Conservation (phyloP, 2,797 vertebrate genomes). For the Heteromormyrus szaboi region DNA sequence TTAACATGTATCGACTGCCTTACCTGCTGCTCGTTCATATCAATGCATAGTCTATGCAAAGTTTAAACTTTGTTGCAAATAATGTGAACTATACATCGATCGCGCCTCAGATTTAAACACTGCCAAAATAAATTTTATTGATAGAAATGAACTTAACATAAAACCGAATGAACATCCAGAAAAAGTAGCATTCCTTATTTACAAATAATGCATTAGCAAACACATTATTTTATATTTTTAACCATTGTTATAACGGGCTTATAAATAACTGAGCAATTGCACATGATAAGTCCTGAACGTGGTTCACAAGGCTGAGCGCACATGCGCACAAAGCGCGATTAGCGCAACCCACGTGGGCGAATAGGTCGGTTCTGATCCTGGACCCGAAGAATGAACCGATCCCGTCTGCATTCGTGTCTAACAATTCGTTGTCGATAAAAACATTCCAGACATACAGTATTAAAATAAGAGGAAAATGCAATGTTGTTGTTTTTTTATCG, state of each 20-base stretch:
- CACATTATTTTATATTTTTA: neutral
- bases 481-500: neutral
- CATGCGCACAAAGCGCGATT: neutral
- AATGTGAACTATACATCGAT: neutral
- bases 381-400: neutral
- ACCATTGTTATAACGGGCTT: neutral
- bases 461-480: neutral
- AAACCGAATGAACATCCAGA: neutral
- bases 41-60: neutral
- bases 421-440: constrained; percentile 9
- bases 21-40: neutral
- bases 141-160: neutral
- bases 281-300: neutral
- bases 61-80: constrained; percentile 6
- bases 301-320: neutral
- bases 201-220: constrained; percentile 8
- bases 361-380: neutral
- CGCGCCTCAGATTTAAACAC: neutral
- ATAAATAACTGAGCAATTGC: neutral
- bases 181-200: neutral
- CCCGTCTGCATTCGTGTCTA: neutral
- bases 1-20: neutral
- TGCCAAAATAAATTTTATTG: neutral
- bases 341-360: constrained; percentile 5
- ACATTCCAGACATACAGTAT: neutral